Conservation (phyloP, 2,113 vertebrate genomes). For the human (Homo sapiens) region GRCh38 chr17:1058501-1059000, state of each 20-base stretch:
- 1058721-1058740: background rate
- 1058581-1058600: background rate
- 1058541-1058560: background rate
- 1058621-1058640: background rate
- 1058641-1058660: background rate
- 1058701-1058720: background rate
- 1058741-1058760: constrained; percentile 97
- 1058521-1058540: background rate
- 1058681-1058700: background rate
- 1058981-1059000: background rate
- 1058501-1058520: background rate
- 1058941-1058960: background rate
- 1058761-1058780: constrained; percentile 98
- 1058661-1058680: background rate
- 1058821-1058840: constrained; percentile 98
- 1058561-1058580: constrained; percentile 50
- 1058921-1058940: background rate
- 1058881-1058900: background rate
- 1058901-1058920: background rate
- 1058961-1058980: background rate
- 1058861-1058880: constrained; percentile 88
- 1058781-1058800: constrained; percentile 95
- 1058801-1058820: constrained; percentile 98
- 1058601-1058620: background rate
- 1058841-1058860: constrained; percentile 94